Evolutionary conservation across 1,140 invertebrate genomes (phyloP), one percentile per base, ranked within the genome.

Genomic region (Diabrotica virgifera): DNA sequence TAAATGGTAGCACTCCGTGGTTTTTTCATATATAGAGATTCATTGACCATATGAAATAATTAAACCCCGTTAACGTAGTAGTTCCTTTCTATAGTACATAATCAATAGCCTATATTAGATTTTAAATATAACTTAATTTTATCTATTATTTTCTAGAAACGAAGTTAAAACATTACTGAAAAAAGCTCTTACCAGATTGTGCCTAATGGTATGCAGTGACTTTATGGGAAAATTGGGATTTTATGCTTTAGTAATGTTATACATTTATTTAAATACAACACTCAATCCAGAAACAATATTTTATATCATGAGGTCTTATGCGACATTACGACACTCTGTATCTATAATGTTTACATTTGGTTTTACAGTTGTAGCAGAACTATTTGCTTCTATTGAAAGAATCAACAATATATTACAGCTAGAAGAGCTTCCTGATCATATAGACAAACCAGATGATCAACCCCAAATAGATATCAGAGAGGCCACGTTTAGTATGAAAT

Each of bases 291-390:
- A 71, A 58, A 59, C 64, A 5, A 66, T 71, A 12, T 71, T 71
- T 51, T 71, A 71, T 35, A 61, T 71, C 2, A 68, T 71, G 64
- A 63, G 54, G 52, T 57, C 50, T 13, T 71, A 62, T 14, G 55
- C 50, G 9, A 64, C 62, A 11, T 14, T 71, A 5, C 60, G 38
- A 52, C 62, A 66, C 40, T 38, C 65, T 5, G 40, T 71, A 0
- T 46, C 61, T 10, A 64, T 68, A 9, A 12, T 64, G 5, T 64
- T 71, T 36, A 64, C 70, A 2, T 57, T 68, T 5, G 67, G 62
- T 38, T 84, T 88, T 11, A 82, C 83, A 11, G 80, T 80, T 51
- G 82, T 83, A 11, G 84, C 83, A 0, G 85, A 87, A 74, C 52
- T 69, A 13, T 53, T 67, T 11, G 67, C 71, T 46, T 64, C 65